Evolutionary conservation across 1,140 invertebrate genomes (phyloP).

Genomic region (Drosophila pallidifrons): DNA sequence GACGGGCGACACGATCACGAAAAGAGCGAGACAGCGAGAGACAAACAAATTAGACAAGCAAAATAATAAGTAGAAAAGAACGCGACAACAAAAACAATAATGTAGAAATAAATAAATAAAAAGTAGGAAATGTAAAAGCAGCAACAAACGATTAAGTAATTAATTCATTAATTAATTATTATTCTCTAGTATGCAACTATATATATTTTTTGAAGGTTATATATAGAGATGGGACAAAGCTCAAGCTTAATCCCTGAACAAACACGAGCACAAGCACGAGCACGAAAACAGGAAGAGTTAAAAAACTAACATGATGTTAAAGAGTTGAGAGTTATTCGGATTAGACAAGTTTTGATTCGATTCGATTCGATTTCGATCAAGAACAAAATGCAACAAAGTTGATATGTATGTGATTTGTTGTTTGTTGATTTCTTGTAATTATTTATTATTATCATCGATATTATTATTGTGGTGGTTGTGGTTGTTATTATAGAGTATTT

Average conservation of each 20-base stretch:
- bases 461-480: conserved; percentile 18
- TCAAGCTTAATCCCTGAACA: background rate
- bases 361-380: background rate
- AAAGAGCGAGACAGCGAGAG: too few species aligned
- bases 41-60: conserved; percentile 17
- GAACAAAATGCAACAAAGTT: conserved; percentile 32
- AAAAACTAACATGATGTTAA: conserved; percentile 6
- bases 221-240: background rate
- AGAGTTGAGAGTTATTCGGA: background rate
- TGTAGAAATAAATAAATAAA: conserved; percentile 8
- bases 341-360: conserved; percentile 1
- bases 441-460: conserved; percentile 6
- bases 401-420: conserved; percentile 24
- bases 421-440: background rate
- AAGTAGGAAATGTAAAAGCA: background rate
- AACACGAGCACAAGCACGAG: background rate
- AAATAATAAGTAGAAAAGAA: conserved; percentile 1
- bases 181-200: conserved; percentile 13
- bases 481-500: conserved; percentile 25
- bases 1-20: too few species aligned
- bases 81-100: background rate
- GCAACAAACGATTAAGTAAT: background rate
- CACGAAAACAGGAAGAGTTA: conserved; percentile 5
- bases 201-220: conserved; percentile 4
- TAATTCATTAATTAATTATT: conserved; percentile 9